Evolutionary conservation across 2,888 invertebrate genomes (phyloP), one percentile per base, ranked within the genome.

Genomic region (Eledona agricola): DNA sequence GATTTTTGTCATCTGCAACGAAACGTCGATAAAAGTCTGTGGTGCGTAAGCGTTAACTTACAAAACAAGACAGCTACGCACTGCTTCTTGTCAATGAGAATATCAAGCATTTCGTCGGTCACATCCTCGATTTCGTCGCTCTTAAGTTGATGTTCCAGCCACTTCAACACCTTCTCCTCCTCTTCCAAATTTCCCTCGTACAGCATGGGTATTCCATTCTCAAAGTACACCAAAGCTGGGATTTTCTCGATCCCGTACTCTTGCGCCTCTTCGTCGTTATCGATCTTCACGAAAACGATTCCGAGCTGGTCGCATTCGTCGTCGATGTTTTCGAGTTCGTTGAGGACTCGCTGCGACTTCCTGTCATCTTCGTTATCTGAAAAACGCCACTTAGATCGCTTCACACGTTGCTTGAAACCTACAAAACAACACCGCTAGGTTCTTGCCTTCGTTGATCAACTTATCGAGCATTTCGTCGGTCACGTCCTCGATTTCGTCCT

Each of bases 381-480:
- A 64, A 59, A 55, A 58, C n/a, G n/a, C n/a, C n/a, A n/a, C 43
- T 29, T 28, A 12, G 12, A 22, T 42, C 22, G 31, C 17, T 17
- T 38, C 20, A 9, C 54, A 31, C 13, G 42, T 35, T 11, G 19
- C 17, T 29, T 32, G 10, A 13, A 20, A 51, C 29, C 85, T 83
- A 94, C 94, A 94, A 77, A 95, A 95, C 51, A 95, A 80, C 51
- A 94, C 94, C 56, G 93, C 93, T 65, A 95, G 82, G 60, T 88
- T 90, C 76, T 91, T 91, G 62, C 93, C 91, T 70, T 93, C 92
- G 69, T 90, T 90, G 60, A 95, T 87, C 58, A 95, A 81, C 72
- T 88, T 89, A 73, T 93, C 93, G 64, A 95, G 80, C 92, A 94
- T 94, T 78, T 94, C 93, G 76, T 94, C 93, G 34, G 93, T 94